These are phyloP conservation scores for Drosophila malerkotliana DNA, from an alignment of 1,140 invertebrate genomes.

Conservation along the genomic window DNA sequence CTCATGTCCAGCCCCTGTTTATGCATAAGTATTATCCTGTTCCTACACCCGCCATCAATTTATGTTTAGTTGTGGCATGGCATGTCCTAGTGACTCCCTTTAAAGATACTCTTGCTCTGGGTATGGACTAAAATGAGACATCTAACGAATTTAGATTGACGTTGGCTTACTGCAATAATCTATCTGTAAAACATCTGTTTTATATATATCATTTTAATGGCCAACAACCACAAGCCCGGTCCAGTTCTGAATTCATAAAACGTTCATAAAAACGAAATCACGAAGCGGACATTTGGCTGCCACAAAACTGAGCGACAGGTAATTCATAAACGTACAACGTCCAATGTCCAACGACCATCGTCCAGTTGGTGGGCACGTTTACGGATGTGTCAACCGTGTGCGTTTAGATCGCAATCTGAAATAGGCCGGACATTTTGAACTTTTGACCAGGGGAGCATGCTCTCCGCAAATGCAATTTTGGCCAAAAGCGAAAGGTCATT, in stretches of 20 bases:
- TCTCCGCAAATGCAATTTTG: background rate
- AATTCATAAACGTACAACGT: constrained; percentile 4
- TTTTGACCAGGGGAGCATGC: background rate
- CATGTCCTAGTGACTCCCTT: constrained; percentile 52
- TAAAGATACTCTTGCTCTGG: constrained; percentile 1
- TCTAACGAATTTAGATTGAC: background rate
- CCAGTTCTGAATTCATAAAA: background rate
- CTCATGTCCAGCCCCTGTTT: constrained; percentile 68
- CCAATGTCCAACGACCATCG: too few relatives aligned
- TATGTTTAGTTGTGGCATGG: constrained; percentile 21
- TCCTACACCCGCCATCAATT: constrained; percentile 22
- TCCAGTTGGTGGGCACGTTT: background rate
- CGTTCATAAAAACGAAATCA: constrained; percentile 6
- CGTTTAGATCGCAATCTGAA: constrained; percentile 5
- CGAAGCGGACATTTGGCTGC: constrained; percentile 1
- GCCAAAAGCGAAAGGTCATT: background rate
- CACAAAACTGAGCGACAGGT: constrained; percentile 6
- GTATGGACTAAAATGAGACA: background rate
- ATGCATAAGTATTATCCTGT: constrained; percentile 60
- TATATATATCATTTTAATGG: constrained; percentile 8
- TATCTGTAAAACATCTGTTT: background rate
- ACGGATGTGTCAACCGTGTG: constrained; percentile 4
- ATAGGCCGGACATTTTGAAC: constrained; percentile 4
- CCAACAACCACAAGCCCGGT: background rate
- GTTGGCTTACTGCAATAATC: background rate